Evolutionary conservation across 2,888 invertebrate species (phyloP).

Genomic region (Dryobotodes eremita): DNA sequence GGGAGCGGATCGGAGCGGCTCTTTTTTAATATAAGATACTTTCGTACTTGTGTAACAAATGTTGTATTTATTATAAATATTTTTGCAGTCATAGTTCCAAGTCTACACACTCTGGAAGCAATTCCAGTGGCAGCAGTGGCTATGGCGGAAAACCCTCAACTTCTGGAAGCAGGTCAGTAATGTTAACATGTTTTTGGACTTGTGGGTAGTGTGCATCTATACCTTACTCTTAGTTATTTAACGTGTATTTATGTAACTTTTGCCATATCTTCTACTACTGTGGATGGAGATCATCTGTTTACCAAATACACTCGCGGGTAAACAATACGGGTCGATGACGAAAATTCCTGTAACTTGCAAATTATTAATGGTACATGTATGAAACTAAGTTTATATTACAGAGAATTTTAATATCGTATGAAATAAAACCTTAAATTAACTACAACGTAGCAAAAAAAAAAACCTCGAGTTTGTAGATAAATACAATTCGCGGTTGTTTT

Average conservation of each 20-base stretch:
- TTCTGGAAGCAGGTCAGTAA: slow-evolving; percentile 90
- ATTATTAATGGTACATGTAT: too few species aligned
- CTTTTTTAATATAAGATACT: slow-evolving; percentile 11
- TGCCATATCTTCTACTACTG: background rate
- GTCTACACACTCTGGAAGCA: slow-evolving; percentile 94
- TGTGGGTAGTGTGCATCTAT: background rate
- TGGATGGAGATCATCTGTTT: too few species aligned
- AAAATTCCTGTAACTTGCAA: too few species aligned
- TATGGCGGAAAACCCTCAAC: slow-evolving; percentile 93
- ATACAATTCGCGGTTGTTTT: too few species aligned
- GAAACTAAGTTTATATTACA: too few species aligned
- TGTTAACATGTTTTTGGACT: background rate
- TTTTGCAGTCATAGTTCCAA: slow-evolving; percentile 93
- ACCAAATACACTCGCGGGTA: too few species aligned
- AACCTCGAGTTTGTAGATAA: too few species aligned
- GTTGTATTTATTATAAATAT: slow-evolving; percentile 24
- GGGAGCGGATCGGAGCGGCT: background rate
- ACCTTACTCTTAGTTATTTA: background rate
- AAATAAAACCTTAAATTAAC: too few species aligned
- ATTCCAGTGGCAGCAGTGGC: slow-evolving; percentile 95
- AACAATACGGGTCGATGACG: too few species aligned
- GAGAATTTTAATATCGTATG: too few species aligned
- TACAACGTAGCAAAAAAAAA: too few species aligned
- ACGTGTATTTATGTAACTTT: background rate
- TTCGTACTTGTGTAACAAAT: background rate